phyloP scores from a whole-genome alignment of 2,113 vertebrate species.

The Vireo altiloquus region DNA sequence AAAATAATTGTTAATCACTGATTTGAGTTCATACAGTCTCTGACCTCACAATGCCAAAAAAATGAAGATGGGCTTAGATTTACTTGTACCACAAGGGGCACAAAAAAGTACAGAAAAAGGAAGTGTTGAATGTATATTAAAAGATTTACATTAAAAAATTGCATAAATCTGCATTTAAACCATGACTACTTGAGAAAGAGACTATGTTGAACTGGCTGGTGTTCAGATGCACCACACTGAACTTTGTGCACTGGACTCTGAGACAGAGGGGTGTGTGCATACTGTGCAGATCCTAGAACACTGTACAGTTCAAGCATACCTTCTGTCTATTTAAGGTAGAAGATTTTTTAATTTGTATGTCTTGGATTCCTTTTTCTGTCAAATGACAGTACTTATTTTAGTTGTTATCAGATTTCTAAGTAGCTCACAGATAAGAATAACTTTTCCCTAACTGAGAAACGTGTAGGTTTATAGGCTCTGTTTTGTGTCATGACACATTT shows the following conservation, averaged over 20 bases:
- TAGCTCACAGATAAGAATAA: not conserved
- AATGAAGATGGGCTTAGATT: not conserved
- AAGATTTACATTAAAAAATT: not conserved
- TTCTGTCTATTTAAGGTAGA: not conserved
- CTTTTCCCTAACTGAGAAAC: not conserved
- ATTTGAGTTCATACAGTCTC: not conserved
- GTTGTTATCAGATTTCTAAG: not conserved
- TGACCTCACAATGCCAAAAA: not conserved
- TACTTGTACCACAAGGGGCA: not conserved
- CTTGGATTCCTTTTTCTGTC: not conserved
- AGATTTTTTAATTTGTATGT: not conserved
- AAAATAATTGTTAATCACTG: not conserved
- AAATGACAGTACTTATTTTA: not conserved
- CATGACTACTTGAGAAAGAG: not conserved
- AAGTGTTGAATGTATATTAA: not conserved
- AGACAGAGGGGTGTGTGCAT: rapidly evolving
- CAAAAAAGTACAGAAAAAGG: not conserved
- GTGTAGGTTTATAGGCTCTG: not conserved
- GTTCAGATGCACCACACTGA: not conserved
- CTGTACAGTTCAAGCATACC: not conserved
- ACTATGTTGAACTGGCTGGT: not conserved
- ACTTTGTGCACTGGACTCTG: not conserved
- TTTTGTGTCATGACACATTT: not conserved
- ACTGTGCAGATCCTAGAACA: not conserved
- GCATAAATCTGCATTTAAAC: not conserved